Evolutionary conservation across 1,140 invertebrate species (phyloP).

Genomic region (Apis laboriosa): DNA sequence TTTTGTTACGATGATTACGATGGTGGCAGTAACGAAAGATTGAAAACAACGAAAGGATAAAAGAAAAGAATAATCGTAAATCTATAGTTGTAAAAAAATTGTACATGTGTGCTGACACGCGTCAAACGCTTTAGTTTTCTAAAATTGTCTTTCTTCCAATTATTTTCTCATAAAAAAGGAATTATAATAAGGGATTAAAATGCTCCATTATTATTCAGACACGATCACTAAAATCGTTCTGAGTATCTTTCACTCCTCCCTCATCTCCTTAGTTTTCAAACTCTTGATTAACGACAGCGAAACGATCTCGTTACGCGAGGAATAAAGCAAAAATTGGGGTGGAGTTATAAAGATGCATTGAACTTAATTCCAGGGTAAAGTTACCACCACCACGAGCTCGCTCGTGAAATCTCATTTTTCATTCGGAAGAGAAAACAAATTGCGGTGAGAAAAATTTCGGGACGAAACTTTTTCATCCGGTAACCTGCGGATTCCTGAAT

Average conservation of each 20-base stretch:
- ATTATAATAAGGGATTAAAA: too few species aligned
- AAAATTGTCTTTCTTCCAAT: too few species aligned
- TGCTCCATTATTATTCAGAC: too few species aligned
- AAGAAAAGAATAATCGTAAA: too few species aligned
- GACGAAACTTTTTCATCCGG: not conserved
- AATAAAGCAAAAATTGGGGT: not conserved
- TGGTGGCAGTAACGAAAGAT: too few species aligned
- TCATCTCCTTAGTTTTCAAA: not conserved
- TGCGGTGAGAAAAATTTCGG: not conserved
- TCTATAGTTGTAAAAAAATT: too few species aligned
- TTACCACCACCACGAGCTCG: not conserved
- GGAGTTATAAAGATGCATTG: not conserved
- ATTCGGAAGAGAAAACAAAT: not conserved
- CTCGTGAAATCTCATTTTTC: conserved; percentile 11
- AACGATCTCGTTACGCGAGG: not conserved
- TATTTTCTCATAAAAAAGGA: too few species aligned
- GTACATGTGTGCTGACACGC: too few species aligned
- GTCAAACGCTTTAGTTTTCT: too few species aligned
- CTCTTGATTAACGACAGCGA: not conserved
- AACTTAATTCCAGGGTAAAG: not conserved
- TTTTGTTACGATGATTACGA: too few species aligned
- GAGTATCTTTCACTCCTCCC: not conserved
- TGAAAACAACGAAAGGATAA: too few species aligned
- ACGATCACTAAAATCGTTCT: not conserved
- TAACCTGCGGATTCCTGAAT: not conserved